phyloP scores from a whole-genome alignment of 2,797 vertebrate species.

The Pelobates cultripes region DNA sequence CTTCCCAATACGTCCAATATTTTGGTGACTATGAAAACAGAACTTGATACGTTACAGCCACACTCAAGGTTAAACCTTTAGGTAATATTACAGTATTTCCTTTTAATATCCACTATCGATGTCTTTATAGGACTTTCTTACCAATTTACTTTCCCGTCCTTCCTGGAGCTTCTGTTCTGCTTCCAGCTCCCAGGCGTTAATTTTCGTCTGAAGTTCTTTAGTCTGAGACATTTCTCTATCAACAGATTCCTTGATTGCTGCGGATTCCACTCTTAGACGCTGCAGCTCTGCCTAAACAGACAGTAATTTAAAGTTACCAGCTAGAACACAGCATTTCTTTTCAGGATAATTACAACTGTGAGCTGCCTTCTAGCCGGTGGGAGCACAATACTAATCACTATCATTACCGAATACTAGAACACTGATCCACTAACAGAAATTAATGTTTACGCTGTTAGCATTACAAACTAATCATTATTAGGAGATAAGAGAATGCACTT shows the following conservation, averaged over 20 bases:
- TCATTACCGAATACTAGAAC: not conserved
- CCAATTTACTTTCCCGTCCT: slow-evolving; percentile 65
- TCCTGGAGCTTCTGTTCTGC: slow-evolving; percentile 63
- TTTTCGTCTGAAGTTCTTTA: slow-evolving; percentile 60
- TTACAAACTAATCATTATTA: too few species aligned
- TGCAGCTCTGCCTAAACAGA: slow-evolving; percentile 65
- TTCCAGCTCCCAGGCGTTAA: slow-evolving; percentile 66
- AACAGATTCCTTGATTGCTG: slow-evolving; percentile 61
- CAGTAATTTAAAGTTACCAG: not conserved
- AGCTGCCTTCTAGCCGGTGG: not conserved
- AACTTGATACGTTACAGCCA: too few species aligned
- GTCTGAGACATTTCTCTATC: slow-evolving; percentile 63
- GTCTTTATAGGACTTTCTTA: slow-evolving; percentile 50
- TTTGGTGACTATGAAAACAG: too few species aligned
- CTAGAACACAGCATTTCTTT: not conserved
- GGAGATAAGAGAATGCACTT: too few species aligned
- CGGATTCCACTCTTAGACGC: slow-evolving; percentile 63
- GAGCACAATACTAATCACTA: not conserved
- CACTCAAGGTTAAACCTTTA: too few species aligned
- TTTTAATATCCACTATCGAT: too few species aligned
- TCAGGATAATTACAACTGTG: not conserved
- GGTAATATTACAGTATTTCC: too few species aligned
- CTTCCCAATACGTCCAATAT: too few species aligned
- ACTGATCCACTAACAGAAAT: not conserved
- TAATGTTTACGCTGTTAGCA: not conserved